Conservation (phyloP, 2,113 vertebrate genomes). For the Gasterosteus aculeatus region DNA sequence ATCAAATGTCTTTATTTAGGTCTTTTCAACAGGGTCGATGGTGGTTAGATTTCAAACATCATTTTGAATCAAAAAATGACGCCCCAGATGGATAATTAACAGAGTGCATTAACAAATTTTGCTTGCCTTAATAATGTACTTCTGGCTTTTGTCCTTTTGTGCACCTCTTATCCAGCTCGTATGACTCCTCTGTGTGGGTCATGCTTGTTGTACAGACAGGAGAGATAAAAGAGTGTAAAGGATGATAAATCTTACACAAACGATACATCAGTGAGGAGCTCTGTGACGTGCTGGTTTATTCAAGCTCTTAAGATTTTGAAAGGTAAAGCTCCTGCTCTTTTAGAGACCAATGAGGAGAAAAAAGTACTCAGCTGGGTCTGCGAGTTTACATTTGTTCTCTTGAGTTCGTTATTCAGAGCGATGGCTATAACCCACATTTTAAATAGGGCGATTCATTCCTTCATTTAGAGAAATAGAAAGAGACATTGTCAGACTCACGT, state of each 20-base stretch:
- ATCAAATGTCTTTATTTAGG: background rate
- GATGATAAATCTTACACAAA: slow-evolving; percentile 15
- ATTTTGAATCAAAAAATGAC: background rate
- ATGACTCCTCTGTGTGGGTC: slow-evolving; percentile 12
- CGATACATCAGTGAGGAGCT: background rate
- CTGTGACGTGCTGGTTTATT: slow-evolving; percentile 31
- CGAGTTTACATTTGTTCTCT: slow-evolving; percentile 31
- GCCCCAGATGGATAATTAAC: background rate
- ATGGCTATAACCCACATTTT: slow-evolving; percentile 65
- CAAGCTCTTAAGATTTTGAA: slow-evolving; percentile 18
- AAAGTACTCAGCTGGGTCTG: background rate
- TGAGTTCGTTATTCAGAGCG: slow-evolving; percentile 59
- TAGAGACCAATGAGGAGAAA: background rate
- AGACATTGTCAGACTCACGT: slow-evolving; percentile 57
- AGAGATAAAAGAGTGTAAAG: slow-evolving; percentile 24
- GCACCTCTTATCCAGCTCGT: background rate
- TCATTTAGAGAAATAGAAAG: slow-evolving; percentile 60
- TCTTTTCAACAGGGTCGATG: background rate
- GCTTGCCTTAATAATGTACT: background rate
- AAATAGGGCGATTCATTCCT: slow-evolving; percentile 63
- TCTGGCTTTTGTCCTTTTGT: background rate
- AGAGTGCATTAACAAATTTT: background rate
- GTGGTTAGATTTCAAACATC: background rate
- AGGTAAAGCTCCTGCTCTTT: slow-evolving; percentile 12
- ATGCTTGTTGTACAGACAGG: slow-evolving; percentile 17